Evolutionary conservation across 2,888 invertebrate genomes (phyloP), one percentile per base, ranked within the genome.

Genomic region (Catocala fraxini): DNA sequence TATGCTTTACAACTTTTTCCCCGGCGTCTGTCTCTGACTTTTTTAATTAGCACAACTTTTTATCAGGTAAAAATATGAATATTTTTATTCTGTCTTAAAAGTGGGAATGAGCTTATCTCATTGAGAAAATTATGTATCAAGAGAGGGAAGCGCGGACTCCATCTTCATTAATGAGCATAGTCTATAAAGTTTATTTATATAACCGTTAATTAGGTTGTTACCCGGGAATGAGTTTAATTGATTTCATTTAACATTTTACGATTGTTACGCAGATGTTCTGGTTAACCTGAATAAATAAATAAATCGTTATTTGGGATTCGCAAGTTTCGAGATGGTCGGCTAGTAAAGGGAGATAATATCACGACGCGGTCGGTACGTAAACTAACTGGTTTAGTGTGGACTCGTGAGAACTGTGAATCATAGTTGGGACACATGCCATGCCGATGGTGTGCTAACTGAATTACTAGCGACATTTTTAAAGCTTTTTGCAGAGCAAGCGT

Each of bases 391-490:
- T 68, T 60, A 58, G 34, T 41, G 68, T 79, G 69, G 73, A 75
- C 73, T 74, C 55, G 59, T 58, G 61, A 53, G 53, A 67, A 59
- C 53, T 56, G 64, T 61, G 68, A 69, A 65, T 77, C 81, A 83
- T 84, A 81, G 87, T 85, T 81, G 81, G 79, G 79, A 62, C 39
- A 56, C 66, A 68, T 74, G 70, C 65, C 75, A 71, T 72, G 75
- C 73, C 76, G 71, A 75, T 76, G 81, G 75, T 76, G 72, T 77
- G 74, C 78, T 91, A 92, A 93, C 86, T 87, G 82, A 90, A 89
- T 93, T 92, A 92, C 86, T 76, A 81, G 84, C 83, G 87, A 88
- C 88, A 79, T 89, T 92, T 92, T 92, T 91, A 92, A 90, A 91
- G 92, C 91, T 90, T 91, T 92, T 91, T 90, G 86, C 87, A 80